These are phyloP conservation scores for Conus betulinus DNA, from an alignment of 1,140 invertebrate genomes.

Conservation along the genomic window DNA sequence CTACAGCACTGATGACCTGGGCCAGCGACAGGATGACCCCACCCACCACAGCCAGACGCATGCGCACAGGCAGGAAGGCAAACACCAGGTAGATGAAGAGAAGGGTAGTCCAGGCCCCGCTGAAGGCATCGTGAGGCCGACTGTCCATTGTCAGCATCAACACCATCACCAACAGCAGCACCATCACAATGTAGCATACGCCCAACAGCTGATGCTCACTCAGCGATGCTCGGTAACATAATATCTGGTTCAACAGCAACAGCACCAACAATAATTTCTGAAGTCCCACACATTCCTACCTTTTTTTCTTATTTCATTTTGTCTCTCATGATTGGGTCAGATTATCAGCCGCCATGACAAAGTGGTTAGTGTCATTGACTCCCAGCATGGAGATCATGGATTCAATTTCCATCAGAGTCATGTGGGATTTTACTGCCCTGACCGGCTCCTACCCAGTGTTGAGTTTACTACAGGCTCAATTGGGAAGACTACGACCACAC, in stretches of 20 bases:
- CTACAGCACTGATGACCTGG: conserved; percentile 79
- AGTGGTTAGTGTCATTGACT: too few species aligned
- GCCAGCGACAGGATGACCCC: conserved; percentile 82
- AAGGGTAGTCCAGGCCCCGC: conserved; percentile 83
- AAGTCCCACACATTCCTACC: too few species aligned
- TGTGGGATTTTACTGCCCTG: too few species aligned
- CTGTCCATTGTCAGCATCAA: conserved; percentile 76
- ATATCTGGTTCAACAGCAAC: conserved; percentile 47
- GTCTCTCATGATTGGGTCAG: too few species aligned
- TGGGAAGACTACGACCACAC: too few species aligned
- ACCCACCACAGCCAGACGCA: conserved; percentile 86
- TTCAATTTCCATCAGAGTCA: too few species aligned
- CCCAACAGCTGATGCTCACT: conserved; percentile 91
- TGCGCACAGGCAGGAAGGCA: conserved; percentile 86
- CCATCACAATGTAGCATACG: conserved; percentile 87
- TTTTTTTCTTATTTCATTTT: too few species aligned
- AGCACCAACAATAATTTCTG: background rate
- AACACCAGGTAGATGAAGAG: conserved; percentile 93
- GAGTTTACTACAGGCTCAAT: too few species aligned
- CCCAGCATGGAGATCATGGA: too few species aligned
- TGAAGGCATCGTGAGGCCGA: conserved; percentile 70
- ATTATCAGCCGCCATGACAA: too few species aligned
- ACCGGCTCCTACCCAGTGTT: too few species aligned
- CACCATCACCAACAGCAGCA: conserved; percentile 83
- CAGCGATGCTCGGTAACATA: conserved; percentile 87